Percentiles rank a stretch among this genome's conserved stretches.
Conservation (phyloP, 1,140 invertebrate genomes). For the Delia radicum region DNA sequence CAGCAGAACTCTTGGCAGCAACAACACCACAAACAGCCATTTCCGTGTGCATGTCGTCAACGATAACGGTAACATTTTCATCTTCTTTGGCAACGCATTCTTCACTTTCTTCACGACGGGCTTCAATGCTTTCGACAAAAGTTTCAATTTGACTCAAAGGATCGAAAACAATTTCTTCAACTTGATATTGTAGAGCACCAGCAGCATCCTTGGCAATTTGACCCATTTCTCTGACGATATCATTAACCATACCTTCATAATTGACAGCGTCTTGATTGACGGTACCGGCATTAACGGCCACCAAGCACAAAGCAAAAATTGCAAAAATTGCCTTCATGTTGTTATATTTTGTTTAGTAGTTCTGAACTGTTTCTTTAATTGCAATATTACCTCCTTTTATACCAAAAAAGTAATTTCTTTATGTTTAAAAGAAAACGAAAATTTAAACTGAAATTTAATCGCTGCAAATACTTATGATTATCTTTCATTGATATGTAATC, state of each 20-base stretch:
- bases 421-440: too few species aligned
- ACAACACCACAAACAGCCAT: constrained; percentile 34
- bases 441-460: too few species aligned
- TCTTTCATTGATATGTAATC: too few species aligned
- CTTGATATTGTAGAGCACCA: constrained; percentile 36
- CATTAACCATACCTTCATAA: constrained; percentile 34
- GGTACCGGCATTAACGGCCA: neutral
- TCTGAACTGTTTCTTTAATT: too few species aligned
- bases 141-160: constrained; percentile 43
- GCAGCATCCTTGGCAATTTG: constrained; percentile 37
- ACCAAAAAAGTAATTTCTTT: too few species aligned
- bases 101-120: constrained; percentile 34
- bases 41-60: constrained; percentile 40
- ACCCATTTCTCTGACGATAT: constrained; percentile 35
- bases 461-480: too few species aligned
- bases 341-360: neutral
- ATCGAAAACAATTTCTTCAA: constrained; percentile 44
- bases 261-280: neutral
- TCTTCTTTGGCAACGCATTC: constrained; percentile 44
- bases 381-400: too few species aligned
- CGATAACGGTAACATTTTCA: constrained; percentile 30
- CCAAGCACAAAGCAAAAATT: constrained; percentile 9
- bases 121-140: constrained; percentile 38
- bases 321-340: constrained; percentile 23
- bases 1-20: constrained; percentile 39